Evolutionary conservation across 2,888 invertebrate species (phyloP).

Genomic region (Eristalinus sepulchralis): DNA sequence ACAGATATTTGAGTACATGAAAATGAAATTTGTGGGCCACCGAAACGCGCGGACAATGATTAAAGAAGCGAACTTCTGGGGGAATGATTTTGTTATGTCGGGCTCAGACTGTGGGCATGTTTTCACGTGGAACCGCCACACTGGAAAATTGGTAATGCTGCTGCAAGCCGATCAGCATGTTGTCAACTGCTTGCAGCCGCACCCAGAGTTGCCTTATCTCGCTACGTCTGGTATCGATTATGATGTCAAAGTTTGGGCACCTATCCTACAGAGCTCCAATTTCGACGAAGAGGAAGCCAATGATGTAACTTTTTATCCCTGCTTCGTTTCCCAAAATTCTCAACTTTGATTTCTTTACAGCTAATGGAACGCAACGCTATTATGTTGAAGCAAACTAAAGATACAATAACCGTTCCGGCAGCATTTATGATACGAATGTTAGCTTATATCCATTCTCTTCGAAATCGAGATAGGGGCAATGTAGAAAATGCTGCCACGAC

Average conservation of each 20-base stretch:
- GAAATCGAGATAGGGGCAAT: slow-evolving; percentile 81
- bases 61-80: slow-evolving; percentile 93
- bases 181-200: slow-evolving; percentile 92
- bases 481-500: slow-evolving; percentile 23
- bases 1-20: slow-evolving; percentile 81
- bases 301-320: slow-evolving; percentile 78
- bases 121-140: slow-evolving; percentile 89
- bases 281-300: slow-evolving; percentile 85
- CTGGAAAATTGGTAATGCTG: slow-evolving; percentile 87
- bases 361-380: slow-evolving; percentile 89
- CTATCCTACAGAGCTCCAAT: slow-evolving; percentile 83
- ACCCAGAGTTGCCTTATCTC: slow-evolving; percentile 88
- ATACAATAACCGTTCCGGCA: slow-evolving; percentile 93
- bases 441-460: slow-evolving; percentile 84
- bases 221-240: slow-evolving; percentile 95
- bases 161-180: slow-evolving; percentile 91
- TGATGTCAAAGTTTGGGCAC: slow-evolving; percentile 92
- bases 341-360: slow-evolving; percentile 79
- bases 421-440: slow-evolving; percentile 91
- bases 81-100: slow-evolving; percentile 89
- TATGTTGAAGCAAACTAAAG: slow-evolving; percentile 92
- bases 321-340: slow-evolving; percentile 37
- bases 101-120: slow-evolving; percentile 95
- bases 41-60: slow-evolving; percentile 91
- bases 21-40: slow-evolving; percentile 88